phyloP scores from a whole-genome alignment of 1,140 invertebrate genomes.

The Drosophila prosaltans region DNA sequence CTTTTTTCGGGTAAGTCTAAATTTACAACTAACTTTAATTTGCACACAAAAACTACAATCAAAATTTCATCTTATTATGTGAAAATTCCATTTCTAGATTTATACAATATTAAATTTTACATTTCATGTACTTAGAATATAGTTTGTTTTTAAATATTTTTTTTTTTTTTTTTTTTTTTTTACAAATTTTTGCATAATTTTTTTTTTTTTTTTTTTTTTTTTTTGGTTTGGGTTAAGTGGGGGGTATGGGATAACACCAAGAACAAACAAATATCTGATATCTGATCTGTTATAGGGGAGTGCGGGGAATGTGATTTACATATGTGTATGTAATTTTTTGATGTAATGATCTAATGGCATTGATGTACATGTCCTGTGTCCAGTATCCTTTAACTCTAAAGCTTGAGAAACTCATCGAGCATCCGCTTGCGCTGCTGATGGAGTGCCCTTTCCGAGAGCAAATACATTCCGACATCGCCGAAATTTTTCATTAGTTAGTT shows the following conservation, averaged over 20 bases:
- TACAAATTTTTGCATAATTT: slow-evolving; percentile 22
- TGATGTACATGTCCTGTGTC: not conserved
- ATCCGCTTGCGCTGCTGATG: slow-evolving; percentile 78
- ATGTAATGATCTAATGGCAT: not conserved
- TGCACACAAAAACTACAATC: slow-evolving; percentile 52
- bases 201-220: slow-evolving; percentile 49
- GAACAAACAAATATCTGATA: slow-evolving; percentile 76
- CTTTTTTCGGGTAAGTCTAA: slow-evolving; percentile 38
- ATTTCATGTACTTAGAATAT: slow-evolving; percentile 58
- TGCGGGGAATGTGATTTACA: slow-evolving; percentile 36
- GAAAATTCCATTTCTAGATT: slow-evolving; percentile 36
- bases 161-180: slow-evolving; percentile 48
- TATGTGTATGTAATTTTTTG: slow-evolving; percentile 16
- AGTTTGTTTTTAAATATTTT: slow-evolving; percentile 36
- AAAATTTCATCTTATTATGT: slow-evolving; percentile 39
- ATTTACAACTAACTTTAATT: slow-evolving; percentile 51
- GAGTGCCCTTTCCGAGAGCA: slow-evolving; percentile 70
- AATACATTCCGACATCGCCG: slow-evolving; percentile 76
- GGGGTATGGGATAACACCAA: slow-evolving; percentile 69
- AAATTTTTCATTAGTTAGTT: slow-evolving; percentile 83
- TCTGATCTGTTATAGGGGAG: slow-evolving; percentile 59
- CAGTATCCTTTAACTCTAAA: slow-evolving; percentile 32
- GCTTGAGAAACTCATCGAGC: slow-evolving; percentile 74
- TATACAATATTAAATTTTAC: slow-evolving; percentile 60
- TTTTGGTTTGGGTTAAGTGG: slow-evolving; percentile 46